Base-by-base conservation (phyloP, 2,797 vertebrate genomes). In the Notolabrus celidotus region DNA sequence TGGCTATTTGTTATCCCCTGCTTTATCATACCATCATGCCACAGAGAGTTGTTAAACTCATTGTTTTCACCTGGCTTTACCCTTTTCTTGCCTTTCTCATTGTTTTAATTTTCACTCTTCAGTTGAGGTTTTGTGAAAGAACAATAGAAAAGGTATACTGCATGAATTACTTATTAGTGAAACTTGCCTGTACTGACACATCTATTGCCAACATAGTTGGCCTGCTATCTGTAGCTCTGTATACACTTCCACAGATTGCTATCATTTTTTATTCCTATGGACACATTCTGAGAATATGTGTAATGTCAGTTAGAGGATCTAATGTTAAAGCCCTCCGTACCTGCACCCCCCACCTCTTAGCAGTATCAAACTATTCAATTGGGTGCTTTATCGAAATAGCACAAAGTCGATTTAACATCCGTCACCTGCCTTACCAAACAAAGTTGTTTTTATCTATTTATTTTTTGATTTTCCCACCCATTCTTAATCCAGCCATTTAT, bases 1-100 rank as follows among this genome's bases (percentile, higher is more conserved):
- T 86, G 11, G 87, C 90, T 1, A 83, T 92, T 52, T 90, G 89
- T 36, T 17, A 74, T 17, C 90, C 89, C 0, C 71, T 91, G 52
- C 72, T 56, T n/a, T 89, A 88, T 61, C 74, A 85, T 14, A 4
- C 27, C 3, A 50, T 88, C 27, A 88, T 91, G 87, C 80, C 86
- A 10, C 60, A 67, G 25, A 86, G 60, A 29, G 11, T 84, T 25
- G 64, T 65, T 10, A 86, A 72, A 55, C 57, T 87, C 0, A 62
- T 88, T 14, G 41, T 65, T 17, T 74, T 86, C 1, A 75, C 39
- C 5, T 90, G 85, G 88, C 19, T 90, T 52, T 86, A 73, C n/a
- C 88, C 86, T 0, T 22, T 86, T 43, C 17, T 85, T 27, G 56
- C 68, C 5, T 87, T 88, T 62, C 20, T 79, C 0, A 11, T 78